Conservation (phyloP, 35 echinoderm and acorn worm genomes). For the Strongylocentrotus purpuratus region DNA sequence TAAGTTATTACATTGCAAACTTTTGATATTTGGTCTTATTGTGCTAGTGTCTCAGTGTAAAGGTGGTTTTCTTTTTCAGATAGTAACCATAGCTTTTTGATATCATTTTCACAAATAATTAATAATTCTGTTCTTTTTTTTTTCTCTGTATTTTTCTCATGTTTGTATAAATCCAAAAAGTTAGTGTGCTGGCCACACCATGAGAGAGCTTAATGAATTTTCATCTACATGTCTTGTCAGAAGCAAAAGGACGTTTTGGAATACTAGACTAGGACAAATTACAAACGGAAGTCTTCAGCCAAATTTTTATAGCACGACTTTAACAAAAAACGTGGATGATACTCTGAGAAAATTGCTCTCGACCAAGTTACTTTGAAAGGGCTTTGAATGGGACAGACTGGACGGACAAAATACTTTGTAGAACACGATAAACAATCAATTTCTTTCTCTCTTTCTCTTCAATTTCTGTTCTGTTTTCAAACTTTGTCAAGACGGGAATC, state of each 20-base stretch:
- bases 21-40: slow-evolving; percentile 33
- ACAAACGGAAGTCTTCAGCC: neutral
- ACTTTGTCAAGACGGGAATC: neutral
- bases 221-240: neutral
- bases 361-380: neutral
- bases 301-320: slow-evolving; percentile 6
- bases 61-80: neutral
- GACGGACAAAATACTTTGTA: too few relatives aligned
- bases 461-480: neutral
- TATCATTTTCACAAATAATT: neutral
- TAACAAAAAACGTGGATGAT: neutral
- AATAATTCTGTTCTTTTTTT: neutral
- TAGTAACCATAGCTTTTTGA: neutral
- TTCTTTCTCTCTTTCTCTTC: neutral
- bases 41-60: neutral
- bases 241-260: neutral
- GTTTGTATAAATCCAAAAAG: slow-evolving; percentile 14
- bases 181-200: slow-evolving; percentile 35
- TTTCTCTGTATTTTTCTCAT: slow-evolving; percentile 21
- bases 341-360: neutral
- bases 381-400: neutral
- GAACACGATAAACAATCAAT: neutral
- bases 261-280: neutral
- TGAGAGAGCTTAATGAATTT: neutral
- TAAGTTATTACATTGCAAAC: slow-evolving; percentile 29